Evolutionary conservation across 2,113 vertebrate genomes (phyloP), one percentile per base, ranked within the genome.

Genomic region (Coryphaenoides rupestris): DNA sequence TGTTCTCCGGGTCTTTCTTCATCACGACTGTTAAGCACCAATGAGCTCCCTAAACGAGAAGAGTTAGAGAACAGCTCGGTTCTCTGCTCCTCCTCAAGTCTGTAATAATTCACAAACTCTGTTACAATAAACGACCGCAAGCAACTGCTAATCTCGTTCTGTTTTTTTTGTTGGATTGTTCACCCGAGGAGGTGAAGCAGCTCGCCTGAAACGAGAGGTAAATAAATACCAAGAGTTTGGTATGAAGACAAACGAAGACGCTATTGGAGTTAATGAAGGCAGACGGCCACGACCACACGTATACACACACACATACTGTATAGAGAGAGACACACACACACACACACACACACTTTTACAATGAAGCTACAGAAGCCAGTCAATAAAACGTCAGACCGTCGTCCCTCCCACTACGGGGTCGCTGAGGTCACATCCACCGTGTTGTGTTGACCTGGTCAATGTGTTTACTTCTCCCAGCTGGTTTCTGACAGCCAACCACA

Each of bases 201-300:
- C 33, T 40, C 13, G 13, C 33, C 33, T 7, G 9, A 40, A 40
- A 12, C 33, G 13, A 40, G 13, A 12, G 33, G n/a, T n/a, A n/a
- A n/a, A n/a, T 40, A 40, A 40, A 12, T 10, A 40, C 6, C 33
- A 12, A 12, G 9, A 12, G 33, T 40, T 40, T 12, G 13, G 33
- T 40, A 12, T 40, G 13, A 40, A 10, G 33, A 40, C 33, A 7
- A 69, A 67, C 26, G 58, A 70, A 71, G 49, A 66, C 47, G 69
- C 63, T 54, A 70, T 73, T 66, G 60, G 78, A 78, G 50, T 79
- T 65, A 74, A 77, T 84, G 68, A 75, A 24, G 66, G 60, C 45
- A 79, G 73, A 67, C n/a, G 33, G 23, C 66, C 47, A 55, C 22
- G 19, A 78, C 75, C 69, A 63, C 75, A 73, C 81, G 58, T 69